A percentile compares a stretch with the other conserved stretches of the same genome.
phyloP scores from a whole-genome alignment of 2,113 vertebrate genomes.

The Struthidea cinerea region DNA sequence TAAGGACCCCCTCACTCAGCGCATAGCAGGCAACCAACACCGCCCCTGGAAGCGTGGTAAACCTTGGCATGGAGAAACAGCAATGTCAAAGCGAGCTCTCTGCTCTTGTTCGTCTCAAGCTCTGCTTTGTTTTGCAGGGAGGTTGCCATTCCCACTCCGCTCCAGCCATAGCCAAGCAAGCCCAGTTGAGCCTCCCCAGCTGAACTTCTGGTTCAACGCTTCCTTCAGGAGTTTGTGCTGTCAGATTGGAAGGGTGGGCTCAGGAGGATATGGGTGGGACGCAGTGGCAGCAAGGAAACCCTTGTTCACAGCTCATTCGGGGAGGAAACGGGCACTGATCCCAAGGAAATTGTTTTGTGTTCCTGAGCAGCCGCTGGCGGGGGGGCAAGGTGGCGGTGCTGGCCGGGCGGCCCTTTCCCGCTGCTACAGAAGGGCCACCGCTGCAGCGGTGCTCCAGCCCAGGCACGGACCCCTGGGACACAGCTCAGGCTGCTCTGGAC shows the following conservation, averaged over 20 bases:
- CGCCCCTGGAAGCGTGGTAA: background rate
- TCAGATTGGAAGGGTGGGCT: slow-evolving; percentile 57
- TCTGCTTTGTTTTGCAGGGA: background rate
- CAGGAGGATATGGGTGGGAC: slow-evolving; percentile 67
- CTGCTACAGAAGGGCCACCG: background rate
- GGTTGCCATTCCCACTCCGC: background rate
- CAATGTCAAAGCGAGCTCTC: background rate
- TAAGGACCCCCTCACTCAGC: background rate
- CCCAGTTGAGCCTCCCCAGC: background rate
- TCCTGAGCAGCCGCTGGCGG: slow-evolving; percentile 60
- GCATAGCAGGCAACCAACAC: background rate
- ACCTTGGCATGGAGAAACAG: background rate
- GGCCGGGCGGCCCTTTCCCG: background rate
- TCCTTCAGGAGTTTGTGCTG: background rate
- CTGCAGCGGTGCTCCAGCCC: background rate
- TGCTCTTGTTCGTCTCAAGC: background rate
- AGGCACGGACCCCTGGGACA: background rate
- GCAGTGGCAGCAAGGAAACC: slow-evolving; percentile 49
- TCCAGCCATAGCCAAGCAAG: background rate
- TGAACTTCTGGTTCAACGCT: background rate
- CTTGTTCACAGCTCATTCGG: slow-evolving; percentile 36
- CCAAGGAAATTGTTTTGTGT: slow-evolving; percentile 68
- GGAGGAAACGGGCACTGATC: slow-evolving; percentile 68
- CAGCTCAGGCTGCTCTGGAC: background rate
- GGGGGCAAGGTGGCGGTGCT: background rate